A percentile compares a stretch with the other conserved stretches of the same genome.
These are phyloP conservation scores for Trichogramma pretiosum DNA, from an alignment of 1,140 invertebrate genomes.

Conservation along the genomic window DNA sequence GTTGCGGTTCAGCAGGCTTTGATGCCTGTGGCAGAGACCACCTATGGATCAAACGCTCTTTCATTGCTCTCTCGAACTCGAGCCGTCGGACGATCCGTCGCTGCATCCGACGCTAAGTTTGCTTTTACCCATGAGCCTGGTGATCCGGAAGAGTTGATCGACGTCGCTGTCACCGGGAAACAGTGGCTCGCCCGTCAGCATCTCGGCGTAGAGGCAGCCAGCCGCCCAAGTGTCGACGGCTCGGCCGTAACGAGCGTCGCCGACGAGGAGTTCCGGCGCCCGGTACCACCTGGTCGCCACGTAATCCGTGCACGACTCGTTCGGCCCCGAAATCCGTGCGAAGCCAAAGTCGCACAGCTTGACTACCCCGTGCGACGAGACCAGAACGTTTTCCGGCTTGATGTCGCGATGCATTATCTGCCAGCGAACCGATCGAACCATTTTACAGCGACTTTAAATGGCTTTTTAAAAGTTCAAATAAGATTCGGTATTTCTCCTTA, in stretches of 20 bases:
- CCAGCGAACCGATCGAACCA: too few relatives aligned
- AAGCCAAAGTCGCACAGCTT: conserved; percentile 88
- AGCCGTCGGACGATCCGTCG: neutral
- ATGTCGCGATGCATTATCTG: conserved; percentile 85
- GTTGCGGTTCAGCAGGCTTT: conserved; percentile 20
- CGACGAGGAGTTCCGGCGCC: conserved; percentile 75
- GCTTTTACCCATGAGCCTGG: conserved; percentile 56
- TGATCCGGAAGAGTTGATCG: conserved; percentile 80
- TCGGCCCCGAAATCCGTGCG: conserved; percentile 58
- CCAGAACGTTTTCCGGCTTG: conserved; percentile 85
- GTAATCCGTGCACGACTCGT: conserved; percentile 71
- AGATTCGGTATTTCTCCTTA: too few relatives aligned
- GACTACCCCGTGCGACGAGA: conserved; percentile 69
- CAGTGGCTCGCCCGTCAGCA: conserved; percentile 73
- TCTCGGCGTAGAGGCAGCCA: conserved; percentile 80
- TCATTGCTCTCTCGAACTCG: neutral
- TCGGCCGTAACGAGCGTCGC: conserved; percentile 59
- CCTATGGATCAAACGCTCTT: conserved; percentile 19
- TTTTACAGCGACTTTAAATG: too few relatives aligned
- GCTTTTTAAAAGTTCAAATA: too few relatives aligned
- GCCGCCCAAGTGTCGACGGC: conserved; percentile 85
- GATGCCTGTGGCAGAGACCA: conserved; percentile 31
- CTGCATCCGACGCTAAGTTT: neutral
- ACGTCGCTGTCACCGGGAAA: conserved; percentile 88
- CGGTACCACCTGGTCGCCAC: conserved; percentile 81